Evolutionary conservation across 2,113 vertebrate species (phyloP).

Genomic region (Phyllostomus hastatus): DNA sequence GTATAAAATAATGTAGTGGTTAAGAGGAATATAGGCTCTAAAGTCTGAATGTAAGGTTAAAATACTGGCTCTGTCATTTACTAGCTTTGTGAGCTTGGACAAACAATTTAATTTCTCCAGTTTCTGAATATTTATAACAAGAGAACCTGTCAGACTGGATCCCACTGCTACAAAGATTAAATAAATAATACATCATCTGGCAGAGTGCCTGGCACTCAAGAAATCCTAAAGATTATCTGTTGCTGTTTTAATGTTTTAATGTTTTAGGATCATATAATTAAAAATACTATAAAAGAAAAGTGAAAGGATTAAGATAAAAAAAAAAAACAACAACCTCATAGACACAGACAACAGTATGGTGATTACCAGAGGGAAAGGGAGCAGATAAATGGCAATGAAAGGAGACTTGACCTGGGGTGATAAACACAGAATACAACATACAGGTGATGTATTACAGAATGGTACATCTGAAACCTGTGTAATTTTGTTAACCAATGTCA

Average conservation of each 20-base stretch:
- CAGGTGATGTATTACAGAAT: background rate
- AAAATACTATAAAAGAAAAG: background rate
- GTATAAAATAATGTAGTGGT: background rate
- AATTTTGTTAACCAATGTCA: background rate
- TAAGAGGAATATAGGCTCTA: background rate
- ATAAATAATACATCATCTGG: background rate
- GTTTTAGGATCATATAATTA: background rate
- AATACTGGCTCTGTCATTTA: background rate
- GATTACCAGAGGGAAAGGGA: background rate
- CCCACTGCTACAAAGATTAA: background rate
- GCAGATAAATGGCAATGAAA: background rate
- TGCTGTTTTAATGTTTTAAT: background rate
- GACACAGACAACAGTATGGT: background rate
- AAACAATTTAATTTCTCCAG: background rate
- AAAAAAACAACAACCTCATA: background rate
- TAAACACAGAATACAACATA: background rate
- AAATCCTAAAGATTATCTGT: background rate
- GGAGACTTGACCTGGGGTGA: too few relatives aligned
- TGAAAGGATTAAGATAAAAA: background rate
- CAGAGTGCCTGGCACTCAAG: background rate
- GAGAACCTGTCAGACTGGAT: background rate
- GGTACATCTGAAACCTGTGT: too few relatives aligned
- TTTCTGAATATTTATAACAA: background rate
- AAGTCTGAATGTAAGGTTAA: background rate
- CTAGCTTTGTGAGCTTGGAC: background rate